A percentile compares a stretch with the other conserved stretches of the same genome.
Evolutionary conservation across 2,113 vertebrate genomes (phyloP).

Genomic region (Paradoxurus hermaphroditus): DNA sequence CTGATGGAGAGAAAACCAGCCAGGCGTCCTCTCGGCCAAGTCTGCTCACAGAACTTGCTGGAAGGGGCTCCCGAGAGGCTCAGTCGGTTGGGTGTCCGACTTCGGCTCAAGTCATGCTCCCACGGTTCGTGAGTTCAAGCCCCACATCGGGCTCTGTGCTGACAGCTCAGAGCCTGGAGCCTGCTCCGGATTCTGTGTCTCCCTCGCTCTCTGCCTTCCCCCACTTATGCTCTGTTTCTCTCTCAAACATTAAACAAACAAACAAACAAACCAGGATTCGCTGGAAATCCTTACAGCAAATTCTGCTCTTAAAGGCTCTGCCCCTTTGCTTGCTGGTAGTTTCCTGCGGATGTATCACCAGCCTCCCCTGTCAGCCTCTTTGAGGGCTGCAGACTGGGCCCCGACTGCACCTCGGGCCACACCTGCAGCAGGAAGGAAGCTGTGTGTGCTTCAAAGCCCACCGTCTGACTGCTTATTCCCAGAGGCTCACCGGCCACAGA

Average conservation of each 20-base stretch:
- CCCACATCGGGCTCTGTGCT: too few species aligned
- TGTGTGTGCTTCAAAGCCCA: neutral
- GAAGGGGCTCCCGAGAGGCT: too few species aligned
- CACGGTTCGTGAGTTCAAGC: too few species aligned
- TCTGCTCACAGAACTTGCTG: neutral
- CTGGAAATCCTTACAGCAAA: neutral
- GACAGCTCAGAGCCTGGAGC: too few species aligned
- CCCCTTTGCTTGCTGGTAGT: neutral
- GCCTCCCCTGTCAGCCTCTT: neutral
- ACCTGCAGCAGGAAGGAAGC: conserved; percentile 20
- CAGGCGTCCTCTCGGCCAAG: neutral
- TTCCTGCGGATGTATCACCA: neutral
- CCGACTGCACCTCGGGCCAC: neutral
- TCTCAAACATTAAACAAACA: too few species aligned
- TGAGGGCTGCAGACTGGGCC: neutral
- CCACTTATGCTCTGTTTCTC: too few species aligned
- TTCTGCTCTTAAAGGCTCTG: neutral
- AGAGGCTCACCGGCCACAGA: neutral
- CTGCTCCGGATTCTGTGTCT: too few species aligned
- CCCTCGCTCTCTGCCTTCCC: too few species aligned
- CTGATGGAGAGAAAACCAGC: neutral
- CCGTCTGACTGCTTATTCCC: conserved; percentile 11
- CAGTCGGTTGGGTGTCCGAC: too few species aligned
- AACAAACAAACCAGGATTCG: neutral
- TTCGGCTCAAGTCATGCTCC: too few species aligned